Percentiles rank a stretch among this genome's conserved stretches.
Conservation (phyloP, 2,888 invertebrate genomes). For the Polydesmus complanatus region DNA sequence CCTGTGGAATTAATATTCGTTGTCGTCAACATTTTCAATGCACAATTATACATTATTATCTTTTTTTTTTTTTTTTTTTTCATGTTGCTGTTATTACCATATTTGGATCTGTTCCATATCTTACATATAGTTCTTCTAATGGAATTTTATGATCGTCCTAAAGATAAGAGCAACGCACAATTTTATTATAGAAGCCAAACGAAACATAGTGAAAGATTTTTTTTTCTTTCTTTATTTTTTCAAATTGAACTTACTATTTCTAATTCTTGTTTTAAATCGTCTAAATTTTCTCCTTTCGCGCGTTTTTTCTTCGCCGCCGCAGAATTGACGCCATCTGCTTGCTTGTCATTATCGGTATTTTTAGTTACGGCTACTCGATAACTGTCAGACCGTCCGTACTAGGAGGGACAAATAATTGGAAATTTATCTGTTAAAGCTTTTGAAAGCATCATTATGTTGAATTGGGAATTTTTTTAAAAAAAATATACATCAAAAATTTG, state of each 20-base stretch:
- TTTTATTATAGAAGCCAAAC: background rate
- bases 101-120: conserved; percentile 93
- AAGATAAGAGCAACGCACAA: background rate
- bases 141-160: conserved; percentile 92
- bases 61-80: no score
- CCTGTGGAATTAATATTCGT: no score
- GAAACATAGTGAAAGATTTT: background rate
- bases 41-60: no score
- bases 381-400: background rate
- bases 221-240: no score
- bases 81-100: conserved; percentile 76
- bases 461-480: no score
- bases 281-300: background rate
- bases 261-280: background rate
- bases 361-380: background rate
- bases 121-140: conserved; percentile 89
- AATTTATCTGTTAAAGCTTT: no score
- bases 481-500: background rate
- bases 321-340: background rate
- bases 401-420: background rate
- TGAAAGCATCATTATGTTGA: no score
- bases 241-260: background rate
- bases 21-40: no score
- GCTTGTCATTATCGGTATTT: no score
- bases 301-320: background rate